Conservation (phyloP, 2,113 vertebrate genomes). For the Pteruthius melanotis region DNA sequence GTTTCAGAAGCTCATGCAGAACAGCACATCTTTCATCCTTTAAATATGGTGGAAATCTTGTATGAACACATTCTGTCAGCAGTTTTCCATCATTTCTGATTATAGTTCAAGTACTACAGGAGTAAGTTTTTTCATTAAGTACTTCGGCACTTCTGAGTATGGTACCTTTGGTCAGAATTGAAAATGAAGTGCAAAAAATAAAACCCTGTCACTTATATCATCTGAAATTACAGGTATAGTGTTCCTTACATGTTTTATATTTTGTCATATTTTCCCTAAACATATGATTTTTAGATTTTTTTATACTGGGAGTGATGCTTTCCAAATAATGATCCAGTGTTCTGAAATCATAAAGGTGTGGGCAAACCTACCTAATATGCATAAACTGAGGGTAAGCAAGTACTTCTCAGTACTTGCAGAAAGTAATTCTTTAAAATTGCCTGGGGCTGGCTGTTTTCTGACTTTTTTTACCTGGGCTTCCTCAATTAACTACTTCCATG, state of each 20-base stretch:
- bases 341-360: neutral
- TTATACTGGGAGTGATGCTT: neutral
- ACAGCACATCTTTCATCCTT: neutral
- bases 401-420: neutral
- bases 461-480: neutral
- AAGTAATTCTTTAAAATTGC: neutral
- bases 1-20: neutral
- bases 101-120: neutral
- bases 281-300: neutral
- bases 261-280: neutral
- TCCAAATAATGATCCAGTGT: neutral
- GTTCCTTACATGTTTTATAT: neutral
- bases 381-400: neutral
- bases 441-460: neutral
- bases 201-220: neutral
- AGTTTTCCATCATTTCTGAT: neutral
- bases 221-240: neutral
- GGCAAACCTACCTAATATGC: neutral
- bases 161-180: neutral
- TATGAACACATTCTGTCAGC: neutral
- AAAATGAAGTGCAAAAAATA: neutral
- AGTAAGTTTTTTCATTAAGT: neutral
- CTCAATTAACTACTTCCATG: neutral
- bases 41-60: neutral
- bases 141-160: neutral